These are phyloP conservation scores for Callipepla squamata DNA, from an alignment of 2,113 vertebrate species.

Conservation along the genomic window DNA sequence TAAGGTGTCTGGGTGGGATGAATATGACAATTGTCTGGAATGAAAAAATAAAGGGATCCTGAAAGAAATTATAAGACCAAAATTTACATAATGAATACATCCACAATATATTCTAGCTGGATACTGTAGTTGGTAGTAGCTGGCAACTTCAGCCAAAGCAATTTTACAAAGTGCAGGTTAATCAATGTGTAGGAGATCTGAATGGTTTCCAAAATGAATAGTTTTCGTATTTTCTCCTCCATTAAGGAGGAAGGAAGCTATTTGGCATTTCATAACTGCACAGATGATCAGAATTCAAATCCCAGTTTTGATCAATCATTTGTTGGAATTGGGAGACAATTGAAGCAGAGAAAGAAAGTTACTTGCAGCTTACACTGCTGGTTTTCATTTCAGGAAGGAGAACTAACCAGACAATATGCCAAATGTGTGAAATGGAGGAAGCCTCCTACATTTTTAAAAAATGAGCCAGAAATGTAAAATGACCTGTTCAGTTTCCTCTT, in stretches of 20 bases:
- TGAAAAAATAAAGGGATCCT: background rate
- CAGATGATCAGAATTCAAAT: background rate
- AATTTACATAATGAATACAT: background rate
- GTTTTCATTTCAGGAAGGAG: background rate
- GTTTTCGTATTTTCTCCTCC: background rate
- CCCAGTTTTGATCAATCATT: background rate
- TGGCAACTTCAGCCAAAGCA: background rate
- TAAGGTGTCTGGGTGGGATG: background rate
- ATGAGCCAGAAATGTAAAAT: background rate
- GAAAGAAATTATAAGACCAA: background rate
- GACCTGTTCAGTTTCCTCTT: background rate
- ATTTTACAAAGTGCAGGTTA: background rate
- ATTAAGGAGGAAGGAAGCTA: background rate
- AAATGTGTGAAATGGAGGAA: conserved; percentile 25
- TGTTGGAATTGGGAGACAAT: accelerated
- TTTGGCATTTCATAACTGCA: background rate
- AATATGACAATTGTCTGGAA: background rate
- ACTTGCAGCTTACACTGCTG: background rate
- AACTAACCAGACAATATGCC: background rate
- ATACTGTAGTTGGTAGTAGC: accelerated
- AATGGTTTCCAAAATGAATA: background rate
- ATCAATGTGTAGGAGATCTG: background rate
- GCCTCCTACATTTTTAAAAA: background rate
- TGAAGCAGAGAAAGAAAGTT: background rate
- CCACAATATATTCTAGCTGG: background rate